Evolutionary conservation across 2,888 invertebrate species (phyloP), one percentile per base, ranked within the genome.

Genomic region (Cybosia mesomella): DNA sequence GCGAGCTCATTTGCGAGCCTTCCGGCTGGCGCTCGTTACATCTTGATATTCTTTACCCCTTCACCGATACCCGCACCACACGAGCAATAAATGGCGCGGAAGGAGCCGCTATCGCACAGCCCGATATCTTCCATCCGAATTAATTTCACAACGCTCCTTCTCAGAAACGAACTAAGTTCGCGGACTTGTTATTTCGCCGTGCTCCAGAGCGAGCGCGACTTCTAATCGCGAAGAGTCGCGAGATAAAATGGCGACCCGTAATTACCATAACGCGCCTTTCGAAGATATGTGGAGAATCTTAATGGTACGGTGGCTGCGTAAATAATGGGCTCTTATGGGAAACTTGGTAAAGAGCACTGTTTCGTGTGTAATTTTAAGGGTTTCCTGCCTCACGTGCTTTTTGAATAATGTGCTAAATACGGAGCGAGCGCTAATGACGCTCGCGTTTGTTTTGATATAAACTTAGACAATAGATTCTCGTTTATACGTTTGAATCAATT

Each of bases 121-220:
- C 92, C 93, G 93, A 94, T 94, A 95, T 94, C 95, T 95, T 95
- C 95, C 95, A 94, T 95, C 92, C 94, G 94, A 95, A 95, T 95
- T 95, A 94, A 94, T 94, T 95, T 94, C 89, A 88, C 87, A 91
- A 90, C 91, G 91, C 75, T 83, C 81, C 85, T 88, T 83, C 87
- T 83, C 86, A 88, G 92, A 92, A 94, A 91, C 92, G 93, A 93
- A 94, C 89, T 89, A 89, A 92, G 91, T 92, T 93, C 93, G 90
- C 87, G 91, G 91, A 93, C 94, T 94, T 95, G 94, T 94, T 94
- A 93, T 93, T 94, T 93, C 92, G 89, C 83, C 88, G 89, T 84
- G 87, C 89, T 89, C 68, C 88, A 85, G 87, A 90, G 89, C 91
- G 80, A 69, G 72, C 83, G 83, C 87, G 89, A 83, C 90, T 91